Evolutionary conservation across 53 echinoderm and acorn worm genomes (phyloP), one percentile per base, ranked within the genome.

Genomic region (Zoroaster sp.): DNA sequence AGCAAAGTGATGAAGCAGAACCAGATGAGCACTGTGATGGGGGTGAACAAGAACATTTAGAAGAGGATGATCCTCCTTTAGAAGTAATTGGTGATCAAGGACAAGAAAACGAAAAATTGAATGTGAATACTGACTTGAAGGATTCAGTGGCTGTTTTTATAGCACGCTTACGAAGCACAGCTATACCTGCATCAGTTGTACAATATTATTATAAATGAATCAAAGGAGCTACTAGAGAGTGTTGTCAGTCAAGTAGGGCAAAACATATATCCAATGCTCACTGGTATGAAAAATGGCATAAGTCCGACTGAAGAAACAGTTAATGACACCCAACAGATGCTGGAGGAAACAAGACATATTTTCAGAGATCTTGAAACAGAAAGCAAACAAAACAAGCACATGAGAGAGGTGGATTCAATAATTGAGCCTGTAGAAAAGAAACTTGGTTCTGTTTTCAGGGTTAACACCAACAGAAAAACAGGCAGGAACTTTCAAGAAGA

Each of bases 311-410:
- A 63, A 13, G 74, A 87, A 59, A 15, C n/a, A 9, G 14, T 87
- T 0, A 87, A 2, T 4, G 32, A 46, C 39, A 3, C 38, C 1
- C 40, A 75, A 88, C 28, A 46, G 9, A 21, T n/a, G n/a, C 54
- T 87, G 40, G 66, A 66, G 4, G 15, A 12, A 49, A 28, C 12
- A 31, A 74, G 77, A 53, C 23, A 38, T 74, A 40, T 80, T 32
- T 90, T 73, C 52, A 31, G 31, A 59, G 90, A 59, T 1, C 49
- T 90, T 51, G 66, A 73, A 55, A 90, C 90, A 1, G 74, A 63
- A 63, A 31, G 81, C 51, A 81, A 90, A 63, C 74, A 90, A 81
- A 90, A 13, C 3, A 81, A 72, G 35, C 81, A 81, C 53, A 0
- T 90, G n/a, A 73, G 71, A 25, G 73, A 81, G 15, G 37, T 59